These are phyloP conservation scores for Scaptomyza hsui DNA, from an alignment of 1,140 invertebrate genomes.

Conservation along the genomic window DNA sequence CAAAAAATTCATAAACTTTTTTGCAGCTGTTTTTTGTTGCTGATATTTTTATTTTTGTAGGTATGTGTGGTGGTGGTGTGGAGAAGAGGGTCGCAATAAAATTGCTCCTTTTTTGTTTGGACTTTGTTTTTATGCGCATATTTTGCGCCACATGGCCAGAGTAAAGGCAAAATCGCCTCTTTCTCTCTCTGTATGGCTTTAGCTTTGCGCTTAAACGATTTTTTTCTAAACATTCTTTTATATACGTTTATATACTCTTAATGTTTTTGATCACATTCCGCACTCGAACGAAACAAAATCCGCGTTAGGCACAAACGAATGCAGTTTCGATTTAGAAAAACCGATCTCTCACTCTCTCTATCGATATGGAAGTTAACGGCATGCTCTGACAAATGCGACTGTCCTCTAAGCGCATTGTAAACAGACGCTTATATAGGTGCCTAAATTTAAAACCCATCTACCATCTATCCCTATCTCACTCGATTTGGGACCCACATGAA, in stretches of 20 bases:
- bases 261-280: constrained; percentile 53
- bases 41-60: constrained; percentile 32
- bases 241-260: constrained; percentile 6
- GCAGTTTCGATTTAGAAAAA: constrained; percentile 44
- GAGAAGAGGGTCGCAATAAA: constrained; percentile 64
- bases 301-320: constrained; percentile 38
- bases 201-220: constrained; percentile 55
- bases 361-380: constrained; percentile 44
- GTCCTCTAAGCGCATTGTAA: constrained; percentile 67
- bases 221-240: constrained; percentile 37
- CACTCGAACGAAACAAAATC: constrained; percentile 41
- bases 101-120: constrained; percentile 69
- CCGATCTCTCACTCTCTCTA: constrained; percentile 11
- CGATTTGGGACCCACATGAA: constrained; percentile 71
- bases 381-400: constrained; percentile 65
- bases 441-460: constrained; percentile 65
- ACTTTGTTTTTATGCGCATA: constrained; percentile 79
- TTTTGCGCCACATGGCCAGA: constrained; percentile 77
- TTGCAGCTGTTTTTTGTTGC: constrained; percentile 50
- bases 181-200: constrained; percentile 25
- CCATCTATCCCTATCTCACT: not conserved
- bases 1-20: constrained; percentile 83
- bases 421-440: constrained; percentile 79
- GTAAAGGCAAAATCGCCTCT: constrained; percentile 11
- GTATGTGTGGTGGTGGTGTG: constrained; percentile 26